A percentile compares a stretch with the other conserved stretches of the same genome.
Conservation (phyloP, 2,113 vertebrate species). For the Polyodon spathula region DNA sequence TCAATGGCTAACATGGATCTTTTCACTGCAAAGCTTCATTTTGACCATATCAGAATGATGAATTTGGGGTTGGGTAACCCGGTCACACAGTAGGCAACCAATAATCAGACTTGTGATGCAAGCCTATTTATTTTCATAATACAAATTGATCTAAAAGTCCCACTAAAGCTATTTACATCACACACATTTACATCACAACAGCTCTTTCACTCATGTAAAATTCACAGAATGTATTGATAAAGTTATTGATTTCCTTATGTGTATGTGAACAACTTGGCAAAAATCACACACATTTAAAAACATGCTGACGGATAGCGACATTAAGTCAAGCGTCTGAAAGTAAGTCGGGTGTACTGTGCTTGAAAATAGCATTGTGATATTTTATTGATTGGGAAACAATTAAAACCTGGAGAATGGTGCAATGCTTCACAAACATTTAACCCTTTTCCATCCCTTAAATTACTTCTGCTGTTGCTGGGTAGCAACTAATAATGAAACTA, state of each 20-base stretch:
- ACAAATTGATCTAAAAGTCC: conserved; percentile 61
- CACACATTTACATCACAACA: conserved; percentile 55
- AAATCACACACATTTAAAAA: conserved; percentile 12
- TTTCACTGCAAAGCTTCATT: too few relatives aligned
- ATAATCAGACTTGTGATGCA: conserved; percentile 35
- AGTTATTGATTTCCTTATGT: conserved; percentile 12
- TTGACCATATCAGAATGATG: neutral
- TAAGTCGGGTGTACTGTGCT: neutral
- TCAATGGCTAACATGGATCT: too few relatives aligned
- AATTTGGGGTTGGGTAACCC: conserved; percentile 48
- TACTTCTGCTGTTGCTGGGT: neutral
- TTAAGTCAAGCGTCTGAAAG: conserved; percentile 2
- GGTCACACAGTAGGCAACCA: conserved; percentile 49
- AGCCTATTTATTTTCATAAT: conserved; percentile 65
- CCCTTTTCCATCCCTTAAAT: neutral
- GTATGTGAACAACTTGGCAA: conserved; percentile 6
- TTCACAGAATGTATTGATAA: conserved; percentile 8
- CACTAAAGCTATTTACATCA: conserved; percentile 53
- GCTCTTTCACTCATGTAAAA: conserved; percentile 13
- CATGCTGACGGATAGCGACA: conserved; percentile 4
- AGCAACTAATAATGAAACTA: neutral
- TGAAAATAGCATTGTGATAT: conserved; percentile 4
- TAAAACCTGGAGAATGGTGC: neutral
- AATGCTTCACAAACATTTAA: neutral
- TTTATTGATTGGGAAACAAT: conserved; percentile 1